A percentile compares a stretch with the other conserved stretches of the same genome.
phyloP scores from a whole-genome alignment of 2,797 vertebrate species.

The Anguilla obscura region DNA sequence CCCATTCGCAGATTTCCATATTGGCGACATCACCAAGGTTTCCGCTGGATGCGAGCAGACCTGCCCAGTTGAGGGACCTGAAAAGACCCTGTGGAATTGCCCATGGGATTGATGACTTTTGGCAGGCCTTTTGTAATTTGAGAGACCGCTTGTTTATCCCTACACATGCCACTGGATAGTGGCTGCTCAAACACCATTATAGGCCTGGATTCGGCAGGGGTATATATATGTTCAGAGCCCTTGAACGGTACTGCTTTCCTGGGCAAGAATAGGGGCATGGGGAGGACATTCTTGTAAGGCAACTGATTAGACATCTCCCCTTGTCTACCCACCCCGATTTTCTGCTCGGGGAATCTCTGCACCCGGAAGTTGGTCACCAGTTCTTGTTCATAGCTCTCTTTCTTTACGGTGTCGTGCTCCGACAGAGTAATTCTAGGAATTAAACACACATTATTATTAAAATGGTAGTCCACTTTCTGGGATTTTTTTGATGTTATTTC shows the following conservation, averaged over 20 bases:
- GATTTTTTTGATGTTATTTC: neutral
- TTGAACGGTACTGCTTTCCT: slow-evolving; percentile 34
- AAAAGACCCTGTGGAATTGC: slow-evolving; percentile 47
- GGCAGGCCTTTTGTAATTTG: slow-evolving; percentile 44
- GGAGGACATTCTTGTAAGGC: slow-evolving; percentile 47
- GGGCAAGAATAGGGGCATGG: slow-evolving; percentile 52
- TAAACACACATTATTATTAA: neutral
- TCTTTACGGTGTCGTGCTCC: slow-evolving; percentile 45
- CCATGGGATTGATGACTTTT: slow-evolving; percentile 36
- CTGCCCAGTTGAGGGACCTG: slow-evolving; percentile 45
- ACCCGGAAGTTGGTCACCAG: slow-evolving; percentile 49
- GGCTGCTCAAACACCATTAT: slow-evolving; percentile 35
- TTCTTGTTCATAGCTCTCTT: slow-evolving; percentile 50
- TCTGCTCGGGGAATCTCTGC: slow-evolving; percentile 48
- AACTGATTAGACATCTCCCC: slow-evolving; percentile 43
- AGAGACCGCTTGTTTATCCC: slow-evolving; percentile 40
- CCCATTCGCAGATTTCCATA: neutral
- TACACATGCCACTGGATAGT: slow-evolving; percentile 30
- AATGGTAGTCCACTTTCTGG: neutral
- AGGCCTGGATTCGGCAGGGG: slow-evolving; percentile 33
- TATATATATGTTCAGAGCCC: slow-evolving; percentile 26
- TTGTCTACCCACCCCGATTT: slow-evolving; percentile 44
- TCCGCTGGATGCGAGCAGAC: slow-evolving; percentile 1
- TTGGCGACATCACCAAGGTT: slow-evolving; percentile 25
- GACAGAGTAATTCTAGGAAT: slow-evolving; percentile 43